Evolutionary conservation across 1,140 invertebrate genomes (phyloP).

Genomic region (Lutraria rhynchaena): DNA sequence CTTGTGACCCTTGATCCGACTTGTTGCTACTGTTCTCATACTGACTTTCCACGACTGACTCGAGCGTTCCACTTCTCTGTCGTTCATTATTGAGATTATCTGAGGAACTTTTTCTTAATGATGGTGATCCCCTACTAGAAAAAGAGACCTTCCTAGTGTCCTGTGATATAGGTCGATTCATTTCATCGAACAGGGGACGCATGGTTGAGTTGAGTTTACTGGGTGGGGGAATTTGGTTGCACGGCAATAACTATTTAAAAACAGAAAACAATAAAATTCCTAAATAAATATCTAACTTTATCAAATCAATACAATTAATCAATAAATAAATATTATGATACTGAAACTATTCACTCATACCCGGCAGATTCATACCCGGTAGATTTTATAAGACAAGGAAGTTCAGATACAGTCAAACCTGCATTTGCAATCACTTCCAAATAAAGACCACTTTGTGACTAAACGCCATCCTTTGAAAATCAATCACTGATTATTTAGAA

Average conservation of each 20-base stretch:
- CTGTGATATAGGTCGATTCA: constrained; percentile 24
- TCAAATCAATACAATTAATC: too few species aligned
- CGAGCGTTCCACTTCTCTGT: constrained; percentile 47
- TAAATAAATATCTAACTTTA: too few species aligned
- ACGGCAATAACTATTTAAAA: constrained; percentile 76
- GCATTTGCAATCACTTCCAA: too few species aligned
- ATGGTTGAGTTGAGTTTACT: constrained; percentile 71
- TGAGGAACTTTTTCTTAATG: constrained; percentile 16
- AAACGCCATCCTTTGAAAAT: too few species aligned
- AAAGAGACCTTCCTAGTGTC: constrained; percentile 60
- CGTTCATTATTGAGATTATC: neutral
- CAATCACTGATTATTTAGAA: too few species aligned
- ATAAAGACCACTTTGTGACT: too few species aligned
- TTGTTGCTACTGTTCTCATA: constrained; percentile 28
- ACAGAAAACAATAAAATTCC: neutral
- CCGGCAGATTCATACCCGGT: too few species aligned
- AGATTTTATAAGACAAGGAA: too few species aligned
- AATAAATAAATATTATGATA: too few species aligned
- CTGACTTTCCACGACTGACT: constrained; percentile 27
- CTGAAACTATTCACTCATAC: too few species aligned
- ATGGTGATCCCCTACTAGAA: constrained; percentile 20
- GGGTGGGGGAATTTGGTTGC: constrained; percentile 76
- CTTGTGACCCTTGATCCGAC: constrained; percentile 26
- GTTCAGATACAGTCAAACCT: too few species aligned
- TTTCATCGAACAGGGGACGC: constrained; percentile 63